phyloP scores from a whole-genome alignment of 2,888 invertebrate genomes.

The Halictus quadricinctus region DNA sequence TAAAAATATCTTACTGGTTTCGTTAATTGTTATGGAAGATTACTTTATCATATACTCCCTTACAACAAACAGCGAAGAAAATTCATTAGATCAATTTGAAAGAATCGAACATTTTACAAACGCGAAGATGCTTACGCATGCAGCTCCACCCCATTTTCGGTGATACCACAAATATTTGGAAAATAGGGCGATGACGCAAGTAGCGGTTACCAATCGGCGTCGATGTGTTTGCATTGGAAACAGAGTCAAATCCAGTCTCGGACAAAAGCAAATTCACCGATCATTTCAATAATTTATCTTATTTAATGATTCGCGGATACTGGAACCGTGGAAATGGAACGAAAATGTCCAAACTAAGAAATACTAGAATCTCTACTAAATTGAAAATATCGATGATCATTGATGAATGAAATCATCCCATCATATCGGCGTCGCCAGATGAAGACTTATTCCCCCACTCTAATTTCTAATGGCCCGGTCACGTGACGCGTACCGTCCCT shows the following conservation, averaged over 20 bases:
- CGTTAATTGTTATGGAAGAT: background rate
- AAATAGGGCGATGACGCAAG: constrained; percentile 38
- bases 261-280: constrained; percentile 2
- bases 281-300: constrained; percentile 23
- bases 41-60: background rate
- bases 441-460: no score
- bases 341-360: background rate
- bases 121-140: background rate
- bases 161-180: constrained; percentile 36
- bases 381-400: background rate
- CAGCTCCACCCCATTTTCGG: background rate
- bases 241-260: constrained; percentile 28
- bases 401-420: background rate
- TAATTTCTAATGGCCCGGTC: no score
- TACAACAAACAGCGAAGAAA: background rate
- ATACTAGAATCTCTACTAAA: background rate
- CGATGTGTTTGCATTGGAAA: constrained; percentile 35
- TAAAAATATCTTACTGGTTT: no score
- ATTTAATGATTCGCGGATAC: background rate
- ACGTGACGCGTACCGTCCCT: no score
- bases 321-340: background rate
- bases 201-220: constrained; percentile 19
- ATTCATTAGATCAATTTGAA: background rate
- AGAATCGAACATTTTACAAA: background rate
- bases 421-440: background rate